These are phyloP conservation scores for Galaxea fascicularis DNA, from an alignment of 92 coral and sea anemone species.

Conservation along the genomic window DNA sequence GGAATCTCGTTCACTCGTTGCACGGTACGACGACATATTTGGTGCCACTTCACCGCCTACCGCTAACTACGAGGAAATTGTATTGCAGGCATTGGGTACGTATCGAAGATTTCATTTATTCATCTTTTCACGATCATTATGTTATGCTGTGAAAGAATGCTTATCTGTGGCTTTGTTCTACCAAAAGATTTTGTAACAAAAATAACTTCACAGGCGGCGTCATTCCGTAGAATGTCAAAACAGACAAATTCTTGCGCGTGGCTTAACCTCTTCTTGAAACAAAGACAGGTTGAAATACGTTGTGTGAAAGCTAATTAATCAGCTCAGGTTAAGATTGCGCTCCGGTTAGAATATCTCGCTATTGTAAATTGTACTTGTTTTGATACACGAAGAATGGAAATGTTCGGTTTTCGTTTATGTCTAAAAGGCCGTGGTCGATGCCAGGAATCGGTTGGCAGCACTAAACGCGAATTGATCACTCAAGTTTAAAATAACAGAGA, in stretches of 20 bases:
- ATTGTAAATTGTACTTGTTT: not conserved
- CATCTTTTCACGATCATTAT: conserved; percentile 24
- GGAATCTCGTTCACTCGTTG: conserved; percentile 70
- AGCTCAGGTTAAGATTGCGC: not conserved
- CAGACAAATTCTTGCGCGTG: conserved; percentile 19
- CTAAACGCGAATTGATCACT: not conserved
- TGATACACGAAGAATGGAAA: conserved; percentile 14
- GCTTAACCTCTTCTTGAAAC: not conserved
- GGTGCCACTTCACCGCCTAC: conserved; percentile 90
- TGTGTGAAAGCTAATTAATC: not conserved
- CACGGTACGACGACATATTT: conserved; percentile 80
- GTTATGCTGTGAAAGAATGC: conserved; percentile 30
- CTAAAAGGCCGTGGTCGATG: not conserved
- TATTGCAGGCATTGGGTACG: conserved; percentile 88
- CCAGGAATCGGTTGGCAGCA: not conserved
- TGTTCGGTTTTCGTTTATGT: conserved; percentile 14
- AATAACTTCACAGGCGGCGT: conserved; percentile 19
- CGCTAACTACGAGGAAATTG: conserved; percentile 74
- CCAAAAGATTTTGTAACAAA: not conserved
- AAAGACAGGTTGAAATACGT: not conserved
- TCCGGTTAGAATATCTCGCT: not conserved
- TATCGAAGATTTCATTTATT: conserved; percentile 34
- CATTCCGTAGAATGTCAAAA: conserved; percentile 18
- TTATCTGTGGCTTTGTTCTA: not conserved
- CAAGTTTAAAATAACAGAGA: not conserved